Base-by-base conservation (phyloP, 2,113 vertebrate species). In the Passerina amoena region DNA sequence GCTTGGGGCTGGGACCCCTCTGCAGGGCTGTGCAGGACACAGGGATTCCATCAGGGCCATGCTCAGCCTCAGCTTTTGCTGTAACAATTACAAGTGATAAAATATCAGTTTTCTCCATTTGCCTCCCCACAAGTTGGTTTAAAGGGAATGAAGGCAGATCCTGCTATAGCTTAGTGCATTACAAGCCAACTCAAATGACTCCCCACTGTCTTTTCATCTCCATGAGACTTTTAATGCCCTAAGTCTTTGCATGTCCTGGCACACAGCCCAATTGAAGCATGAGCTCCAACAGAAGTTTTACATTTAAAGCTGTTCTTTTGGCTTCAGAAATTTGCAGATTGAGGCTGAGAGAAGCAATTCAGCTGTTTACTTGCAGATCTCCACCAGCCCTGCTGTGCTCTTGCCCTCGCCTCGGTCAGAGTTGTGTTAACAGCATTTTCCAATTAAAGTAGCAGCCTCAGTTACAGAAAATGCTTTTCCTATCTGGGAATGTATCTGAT, bases 251-350 rank as follows among this genome's bases (percentile, higher is more conserved):
- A 91, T 82, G 80, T 78, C 82, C 92, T 92, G 96, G 94, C 88
- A 54, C 56, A 27, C 2, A 68, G 81, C 96, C 86, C 85, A 97
- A 54, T 40, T 95, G 94, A 84, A 96, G 76, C 80, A 92, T 79
- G 86, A 94, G 51, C 81, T 91, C 75, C 70, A 86, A 35, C 93
- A 96, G 96, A 94, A 92, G 89, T 90, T 96, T 97, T 84, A 73
- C 60, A 94, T 96, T 95, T 95, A 90, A 96, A 94, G 54, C 66
- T 88, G 82, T 94, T 94, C 90, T 97, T 72, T 94, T 96, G 84
- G 92, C 88, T 89, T 94, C 61, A 63, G 59, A 87, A 83, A 82
- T 66, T 54, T 21, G 12, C 82, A 82, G 86, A 84, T 75, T 90
- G 91, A 94, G 88, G 88, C 70, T 60, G 81, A 82, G 82, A 83